Evolutionary conservation across 2,888 invertebrate species (phyloP), one percentile per base, ranked within the genome.

Genomic region (Gymnoscelis rufifasciata): DNA sequence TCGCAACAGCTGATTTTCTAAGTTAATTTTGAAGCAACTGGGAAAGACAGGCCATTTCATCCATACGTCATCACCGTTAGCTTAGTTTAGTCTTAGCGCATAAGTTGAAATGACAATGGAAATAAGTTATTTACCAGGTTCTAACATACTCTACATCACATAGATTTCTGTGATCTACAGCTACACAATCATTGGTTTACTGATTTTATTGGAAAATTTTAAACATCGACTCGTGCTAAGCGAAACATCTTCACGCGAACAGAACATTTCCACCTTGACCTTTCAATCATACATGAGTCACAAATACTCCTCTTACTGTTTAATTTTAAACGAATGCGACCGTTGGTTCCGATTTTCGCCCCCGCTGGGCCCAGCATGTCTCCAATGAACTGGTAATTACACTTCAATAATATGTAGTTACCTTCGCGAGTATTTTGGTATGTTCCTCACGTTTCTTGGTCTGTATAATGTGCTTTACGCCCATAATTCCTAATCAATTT

Each of bases 401-500:
- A 8, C 14, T 13, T 10, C 15, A n/a, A n/a, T 6, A n/a, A 14
- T 10, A 33, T 8, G 26, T 8, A 6, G n/a, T n/a, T n/a, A n/a
- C n/a, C n/a, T n/a, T n/a, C n/a, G n/a, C n/a, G 7, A 1, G 5
- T 28, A 6, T 28, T 11, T 27, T 10, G n/a, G 27, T 1, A 7
- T 19, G 31, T 38, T 15, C 14, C 6, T 13, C 13, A 7, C 8
- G 31, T 30, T 27, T 38, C 26, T 15, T 31, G 26, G 10, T 26
- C 26, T 30, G 12, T 10, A 11, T 30, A 27, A 38, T 39, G 28
- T 10, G 27, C 28, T 30, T 12, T 35, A 23, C 33, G 38, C 27
- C 33, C 13, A 33, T 38, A 47, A 43, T 47, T 39, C 35, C 28
- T 13, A 24, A 43, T 39, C 39, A 43, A 47, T 47, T 43, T 38